phyloP scores from a whole-genome alignment of 53 echinoderm and acorn worm genomes.

The Actinopyga echinites region DNA sequence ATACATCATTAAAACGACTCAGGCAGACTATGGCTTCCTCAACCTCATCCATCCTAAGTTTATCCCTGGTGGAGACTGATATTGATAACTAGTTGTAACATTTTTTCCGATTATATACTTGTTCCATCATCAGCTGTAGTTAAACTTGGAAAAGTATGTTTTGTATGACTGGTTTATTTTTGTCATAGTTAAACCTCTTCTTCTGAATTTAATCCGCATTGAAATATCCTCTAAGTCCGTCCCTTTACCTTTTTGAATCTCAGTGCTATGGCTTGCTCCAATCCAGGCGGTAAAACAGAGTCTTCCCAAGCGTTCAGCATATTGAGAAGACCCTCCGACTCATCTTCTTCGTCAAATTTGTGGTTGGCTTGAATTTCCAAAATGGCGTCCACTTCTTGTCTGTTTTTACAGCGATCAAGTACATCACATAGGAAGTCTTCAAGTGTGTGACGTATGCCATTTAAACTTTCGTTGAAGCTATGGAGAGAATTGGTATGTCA shows the following conservation, averaged over 20 bases:
- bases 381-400: slow-evolving; percentile 22
- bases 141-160: too few species aligned
- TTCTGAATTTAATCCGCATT: neutral
- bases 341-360: slow-evolving; percentile 4
- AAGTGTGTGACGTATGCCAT: neutral
- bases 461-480: slow-evolving; percentile 19
- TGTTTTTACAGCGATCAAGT: slow-evolving; percentile 1
- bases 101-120: too few species aligned
- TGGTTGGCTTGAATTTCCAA: slow-evolving; percentile 24
- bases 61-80: too few species aligned
- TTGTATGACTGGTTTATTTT: too few species aligned
- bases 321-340: neutral
- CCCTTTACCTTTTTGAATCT: slow-evolving; percentile 27
- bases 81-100: too few species aligned
- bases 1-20: too few species aligned
- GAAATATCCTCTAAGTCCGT: neutral
- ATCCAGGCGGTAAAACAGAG: slow-evolving; percentile 12
- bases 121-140: too few species aligned
- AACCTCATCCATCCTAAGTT: too few species aligned
- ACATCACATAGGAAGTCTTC: slow-evolving; percentile 22
- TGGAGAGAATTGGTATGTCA: neutral
- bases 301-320: slow-evolving; percentile 25
- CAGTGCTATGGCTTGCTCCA: slow-evolving; percentile 16
- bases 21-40: too few species aligned
- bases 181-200: too few species aligned